A percentile compares a stretch with the other conserved stretches of the same genome.
These are phyloP conservation scores for Drosophila barbarae DNA, from an alignment of 2,888 invertebrate species.

Conservation along the genomic window DNA sequence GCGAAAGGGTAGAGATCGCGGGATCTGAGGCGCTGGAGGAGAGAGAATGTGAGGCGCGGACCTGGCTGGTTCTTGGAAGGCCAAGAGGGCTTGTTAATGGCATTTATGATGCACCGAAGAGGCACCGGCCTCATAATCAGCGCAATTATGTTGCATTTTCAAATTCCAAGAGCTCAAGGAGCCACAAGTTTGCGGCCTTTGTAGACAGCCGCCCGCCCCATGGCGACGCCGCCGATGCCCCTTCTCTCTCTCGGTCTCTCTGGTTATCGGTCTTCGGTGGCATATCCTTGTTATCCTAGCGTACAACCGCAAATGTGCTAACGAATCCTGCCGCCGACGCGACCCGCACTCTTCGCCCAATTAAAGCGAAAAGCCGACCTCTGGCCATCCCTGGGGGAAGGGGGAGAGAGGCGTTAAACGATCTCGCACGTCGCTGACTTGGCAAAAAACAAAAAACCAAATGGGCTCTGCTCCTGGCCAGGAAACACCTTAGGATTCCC, in stretches of 20 bases:
- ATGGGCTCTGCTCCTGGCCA: neutral
- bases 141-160: slow-evolving; percentile 75
- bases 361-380: slow-evolving; percentile 59
- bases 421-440: slow-evolving; percentile 69
- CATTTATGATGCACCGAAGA: slow-evolving; percentile 55
- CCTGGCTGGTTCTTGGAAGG: slow-evolving; percentile 54
- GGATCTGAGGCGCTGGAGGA: neutral
- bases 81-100: slow-evolving; percentile 61
- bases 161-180: slow-evolving; percentile 68
- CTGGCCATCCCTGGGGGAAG: slow-evolving; percentile 1
- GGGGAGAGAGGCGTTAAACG: slow-evolving; percentile 60
- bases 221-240: slow-evolving; percentile 6
- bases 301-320: slow-evolving; percentile 71
- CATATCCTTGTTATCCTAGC: slow-evolving; percentile 59
- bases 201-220: slow-evolving; percentile 58
- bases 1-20: slow-evolving; percentile 35
- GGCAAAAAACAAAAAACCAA: slow-evolving; percentile 41
- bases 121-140: slow-evolving; percentile 61
- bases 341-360: slow-evolving; percentile 61
- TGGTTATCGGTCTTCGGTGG: slow-evolving; percentile 22
- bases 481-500: neutral
- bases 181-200: slow-evolving; percentile 51
- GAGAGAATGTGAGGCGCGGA: neutral
- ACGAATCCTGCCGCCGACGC: slow-evolving; percentile 56
- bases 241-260: neutral